Evolutionary conservation across 2,113 vertebrate species (phyloP).

Genomic region (Trinectes maculatus): DNA sequence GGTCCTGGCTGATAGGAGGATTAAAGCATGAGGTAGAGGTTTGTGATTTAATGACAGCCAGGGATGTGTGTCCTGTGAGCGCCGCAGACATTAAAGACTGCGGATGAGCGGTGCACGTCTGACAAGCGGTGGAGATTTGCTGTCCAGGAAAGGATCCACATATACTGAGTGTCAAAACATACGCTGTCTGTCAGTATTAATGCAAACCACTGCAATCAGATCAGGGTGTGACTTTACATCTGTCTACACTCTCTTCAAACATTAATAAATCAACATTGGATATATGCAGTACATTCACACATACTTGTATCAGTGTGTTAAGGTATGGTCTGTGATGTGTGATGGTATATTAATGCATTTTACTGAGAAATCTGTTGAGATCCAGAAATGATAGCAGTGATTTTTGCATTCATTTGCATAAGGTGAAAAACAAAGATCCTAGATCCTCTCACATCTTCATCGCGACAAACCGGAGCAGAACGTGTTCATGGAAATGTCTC

Average conservation of each 20-base stretch:
- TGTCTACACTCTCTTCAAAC: too few relatives aligned
- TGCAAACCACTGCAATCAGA: neutral
- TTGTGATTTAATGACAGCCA: conserved; percentile 61
- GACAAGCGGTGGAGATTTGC: conserved; percentile 24
- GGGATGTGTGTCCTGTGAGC: conserved; percentile 55
- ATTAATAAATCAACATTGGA: too few relatives aligned
- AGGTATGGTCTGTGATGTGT: too few relatives aligned
- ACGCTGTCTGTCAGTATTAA: conserved; percentile 2
- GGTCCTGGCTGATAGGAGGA: conserved; percentile 64
- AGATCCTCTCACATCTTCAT: neutral
- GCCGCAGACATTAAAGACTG: conserved; percentile 45
- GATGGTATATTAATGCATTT: conserved; percentile 3
- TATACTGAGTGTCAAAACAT: neutral
- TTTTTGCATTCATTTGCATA: neutral
- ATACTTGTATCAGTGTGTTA: too few relatives aligned
- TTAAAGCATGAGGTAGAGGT: conserved; percentile 66
- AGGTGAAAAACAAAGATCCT: neutral
- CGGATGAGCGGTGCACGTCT: conserved; percentile 20
- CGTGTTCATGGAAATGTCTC: neutral
- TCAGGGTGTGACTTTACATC: too few relatives aligned
- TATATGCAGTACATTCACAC: too few relatives aligned
- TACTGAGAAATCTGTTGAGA: neutral
- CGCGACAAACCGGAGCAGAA: conserved; percentile 9
- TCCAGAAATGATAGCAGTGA: neutral
- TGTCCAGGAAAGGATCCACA: conserved; percentile 12